Conservation (phyloP, 1,140 invertebrate genomes). For the Chironomus tepperi region DNA sequence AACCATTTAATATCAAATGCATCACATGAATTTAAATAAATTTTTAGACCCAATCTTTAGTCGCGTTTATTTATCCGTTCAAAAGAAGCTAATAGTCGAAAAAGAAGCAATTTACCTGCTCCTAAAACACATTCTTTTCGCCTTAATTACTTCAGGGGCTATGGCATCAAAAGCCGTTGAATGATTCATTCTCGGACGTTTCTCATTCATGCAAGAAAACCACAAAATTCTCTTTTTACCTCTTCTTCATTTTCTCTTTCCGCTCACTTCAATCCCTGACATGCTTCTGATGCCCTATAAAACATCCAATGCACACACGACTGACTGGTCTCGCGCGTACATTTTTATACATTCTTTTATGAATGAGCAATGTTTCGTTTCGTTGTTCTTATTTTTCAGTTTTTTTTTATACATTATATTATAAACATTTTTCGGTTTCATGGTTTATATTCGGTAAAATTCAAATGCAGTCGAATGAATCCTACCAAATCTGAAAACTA, state of each 20-base stretch:
- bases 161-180: background rate
- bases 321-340: background rate
- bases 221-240: background rate
- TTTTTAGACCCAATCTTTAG: no score
- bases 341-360: background rate
- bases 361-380: slow-evolving; percentile 7
- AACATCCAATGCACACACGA: background rate
- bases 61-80: no score
- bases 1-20: no score
- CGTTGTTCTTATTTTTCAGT: slow-evolving; percentile 3
- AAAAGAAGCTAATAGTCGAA: no score
- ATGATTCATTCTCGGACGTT: background rate
- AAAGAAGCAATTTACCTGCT: background rate
- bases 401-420: no score
- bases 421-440: background rate
- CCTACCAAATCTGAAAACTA: background rate
- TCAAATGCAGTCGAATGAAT: slow-evolving; percentile 7
- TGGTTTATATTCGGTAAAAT: background rate
- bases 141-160: background rate
- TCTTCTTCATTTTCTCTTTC: no score
- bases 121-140: no score
- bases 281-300: slow-evolving; percentile 1
- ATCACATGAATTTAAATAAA: no score
- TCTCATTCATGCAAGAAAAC: background rate
- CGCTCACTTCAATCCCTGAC: background rate